Percentiles rank a stretch among this genome's conserved stretches.
phyloP scores from a whole-genome alignment of 2,113 vertebrate genomes.

The Nyctibius bracteatus region DNA sequence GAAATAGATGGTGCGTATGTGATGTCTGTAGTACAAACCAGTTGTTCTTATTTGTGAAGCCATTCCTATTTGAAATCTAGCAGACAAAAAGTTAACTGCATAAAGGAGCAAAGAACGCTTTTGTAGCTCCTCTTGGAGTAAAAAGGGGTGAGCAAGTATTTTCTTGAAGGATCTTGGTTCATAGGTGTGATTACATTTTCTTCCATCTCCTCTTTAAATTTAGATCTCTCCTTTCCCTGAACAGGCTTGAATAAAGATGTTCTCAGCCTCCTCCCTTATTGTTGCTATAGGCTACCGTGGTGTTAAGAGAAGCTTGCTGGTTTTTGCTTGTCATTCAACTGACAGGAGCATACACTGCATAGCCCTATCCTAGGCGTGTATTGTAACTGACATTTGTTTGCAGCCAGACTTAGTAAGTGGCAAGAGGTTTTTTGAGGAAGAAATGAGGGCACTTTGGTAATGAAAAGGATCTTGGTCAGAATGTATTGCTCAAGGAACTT shows the following conservation, averaged over 20 bases:
- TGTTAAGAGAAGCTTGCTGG: background rate
- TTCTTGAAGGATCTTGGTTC: background rate
- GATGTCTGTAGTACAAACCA: background rate
- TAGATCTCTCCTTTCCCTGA: background rate
- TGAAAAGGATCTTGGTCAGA: background rate
- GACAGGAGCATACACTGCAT: background rate
- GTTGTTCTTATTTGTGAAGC: background rate
- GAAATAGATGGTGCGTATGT: background rate
- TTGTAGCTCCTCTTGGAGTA: background rate
- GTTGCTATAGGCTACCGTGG: background rate
- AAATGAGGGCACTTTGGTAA: background rate
- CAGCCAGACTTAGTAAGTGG: background rate
- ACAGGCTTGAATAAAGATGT: background rate
- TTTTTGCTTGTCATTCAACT: background rate
- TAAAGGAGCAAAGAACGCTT: background rate
- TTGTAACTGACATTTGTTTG: background rate
- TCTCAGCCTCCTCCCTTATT: background rate
- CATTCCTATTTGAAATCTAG: background rate
- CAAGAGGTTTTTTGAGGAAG: background rate
- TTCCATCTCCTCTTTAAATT: background rate
- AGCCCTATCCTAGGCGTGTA: background rate
- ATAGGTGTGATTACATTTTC: background rate
- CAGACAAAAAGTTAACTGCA: background rate
- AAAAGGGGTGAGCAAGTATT: background rate
- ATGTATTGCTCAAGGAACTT: conserved; percentile 10